These are phyloP conservation scores for Periophthalmodon schlosseri DNA, from an alignment of 2,113 vertebrate genomes.

Conservation along the genomic window DNA sequence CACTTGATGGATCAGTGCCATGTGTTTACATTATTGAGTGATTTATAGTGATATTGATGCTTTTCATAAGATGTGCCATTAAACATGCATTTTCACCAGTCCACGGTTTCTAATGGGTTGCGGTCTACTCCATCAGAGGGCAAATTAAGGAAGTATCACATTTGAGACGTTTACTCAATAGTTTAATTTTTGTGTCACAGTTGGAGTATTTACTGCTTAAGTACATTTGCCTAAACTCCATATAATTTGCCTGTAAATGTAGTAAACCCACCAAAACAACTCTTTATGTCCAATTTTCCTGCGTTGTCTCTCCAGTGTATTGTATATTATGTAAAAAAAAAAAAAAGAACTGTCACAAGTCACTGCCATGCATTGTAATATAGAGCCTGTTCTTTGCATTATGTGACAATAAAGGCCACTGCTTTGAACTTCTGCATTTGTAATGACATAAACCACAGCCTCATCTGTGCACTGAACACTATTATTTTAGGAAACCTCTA, in stretches of 20 bases:
- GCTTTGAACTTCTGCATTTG: slow-evolving; percentile 35
- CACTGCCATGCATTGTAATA: not conserved
- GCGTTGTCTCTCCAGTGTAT: no score
- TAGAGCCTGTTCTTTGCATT: not conserved
- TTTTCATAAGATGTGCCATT: not conserved
- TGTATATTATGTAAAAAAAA: no score
- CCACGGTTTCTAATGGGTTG: not conserved
- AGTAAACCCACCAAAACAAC: no score
- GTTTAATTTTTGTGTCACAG: no score
- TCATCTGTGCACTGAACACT: slow-evolving; percentile 10
- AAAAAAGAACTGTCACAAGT: no score
- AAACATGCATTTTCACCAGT: not conserved
- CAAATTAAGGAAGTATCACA: not conserved
- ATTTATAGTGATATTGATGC: not conserved
- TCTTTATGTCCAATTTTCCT: no score
- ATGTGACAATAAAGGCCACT: not conserved
- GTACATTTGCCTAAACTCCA: no score
- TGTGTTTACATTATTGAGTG: not conserved
- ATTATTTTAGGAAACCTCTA: slow-evolving; percentile 52
- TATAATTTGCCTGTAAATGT: no score
- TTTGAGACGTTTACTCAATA: not conserved
- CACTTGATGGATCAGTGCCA: slow-evolving; percentile 28
- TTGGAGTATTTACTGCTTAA: no score
- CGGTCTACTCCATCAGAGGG: not conserved
- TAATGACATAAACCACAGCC: slow-evolving; percentile 37